These are phyloP conservation scores for Pantherophis guttatus DNA, from an alignment of 2,113 vertebrate genomes.

Conservation along the genomic window DNA sequence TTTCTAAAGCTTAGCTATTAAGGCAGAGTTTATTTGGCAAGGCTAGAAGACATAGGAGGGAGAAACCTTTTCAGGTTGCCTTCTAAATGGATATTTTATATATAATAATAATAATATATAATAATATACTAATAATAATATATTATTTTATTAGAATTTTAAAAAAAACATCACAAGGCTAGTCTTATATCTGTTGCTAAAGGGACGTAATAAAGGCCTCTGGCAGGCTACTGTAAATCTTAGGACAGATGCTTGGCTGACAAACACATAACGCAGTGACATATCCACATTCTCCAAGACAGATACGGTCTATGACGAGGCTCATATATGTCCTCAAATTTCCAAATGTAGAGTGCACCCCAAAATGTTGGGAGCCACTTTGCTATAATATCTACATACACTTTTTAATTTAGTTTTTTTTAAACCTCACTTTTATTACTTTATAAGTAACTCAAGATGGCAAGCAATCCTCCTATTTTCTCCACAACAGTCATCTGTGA, in stretches of 20 bases:
- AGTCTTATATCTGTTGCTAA: too few species aligned
- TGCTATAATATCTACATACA: not conserved
- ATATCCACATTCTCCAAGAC: not conserved
- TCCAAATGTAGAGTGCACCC: not conserved
- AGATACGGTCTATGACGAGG: not conserved
- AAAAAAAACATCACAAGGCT: too few species aligned
- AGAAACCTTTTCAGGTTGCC: not conserved
- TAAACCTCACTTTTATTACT: not conserved
- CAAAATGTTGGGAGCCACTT: not conserved
- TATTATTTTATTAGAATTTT: too few species aligned
- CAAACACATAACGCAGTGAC: too few species aligned
- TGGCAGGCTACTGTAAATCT: too few species aligned
- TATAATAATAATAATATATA: too few species aligned
- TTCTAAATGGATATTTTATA: not conserved
- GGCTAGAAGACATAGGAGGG: not conserved
- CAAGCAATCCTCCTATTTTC: not conserved
- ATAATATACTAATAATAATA: too few species aligned
- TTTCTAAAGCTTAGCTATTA: not conserved
- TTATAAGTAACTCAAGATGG: not conserved
- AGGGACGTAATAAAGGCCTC: too few species aligned
- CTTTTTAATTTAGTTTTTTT: not conserved
- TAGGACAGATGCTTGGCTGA: too few species aligned
- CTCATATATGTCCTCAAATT: not conserved
- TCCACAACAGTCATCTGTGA: not conserved
- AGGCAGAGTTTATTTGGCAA: not conserved